Evolutionary conservation across 2,113 vertebrate genomes (phyloP).

Genomic region (Tauraco erythrolophus): DNA sequence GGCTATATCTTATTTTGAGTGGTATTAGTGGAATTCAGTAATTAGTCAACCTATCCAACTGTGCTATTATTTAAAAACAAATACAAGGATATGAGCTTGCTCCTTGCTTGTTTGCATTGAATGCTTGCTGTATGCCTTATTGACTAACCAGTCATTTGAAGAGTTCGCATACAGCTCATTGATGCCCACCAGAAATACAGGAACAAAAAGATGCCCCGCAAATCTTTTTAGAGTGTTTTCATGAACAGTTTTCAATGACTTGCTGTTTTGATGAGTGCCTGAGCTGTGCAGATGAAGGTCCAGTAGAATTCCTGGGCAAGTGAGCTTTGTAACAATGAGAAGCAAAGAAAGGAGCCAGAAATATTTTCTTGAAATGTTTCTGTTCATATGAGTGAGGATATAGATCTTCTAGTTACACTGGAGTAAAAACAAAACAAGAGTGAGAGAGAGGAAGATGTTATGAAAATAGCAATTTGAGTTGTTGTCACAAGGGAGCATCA

Average conservation of each 20-base stretch:
- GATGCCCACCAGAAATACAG: background rate
- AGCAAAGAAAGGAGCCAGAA: background rate
- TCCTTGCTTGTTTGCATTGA: background rate
- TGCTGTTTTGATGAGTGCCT: background rate
- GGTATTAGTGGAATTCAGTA: background rate
- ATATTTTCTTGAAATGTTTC: background rate
- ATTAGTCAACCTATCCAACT: background rate
- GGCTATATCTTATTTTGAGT: background rate
- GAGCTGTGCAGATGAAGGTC: background rate
- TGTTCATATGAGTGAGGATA: background rate
- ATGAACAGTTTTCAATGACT: background rate
- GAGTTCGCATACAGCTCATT: background rate
- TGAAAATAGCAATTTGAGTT: background rate
- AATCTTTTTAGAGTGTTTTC: background rate
- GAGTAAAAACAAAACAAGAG: background rate
- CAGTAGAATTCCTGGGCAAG: background rate
- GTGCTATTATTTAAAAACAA: background rate
- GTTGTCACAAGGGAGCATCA: background rate
- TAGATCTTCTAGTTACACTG: background rate
- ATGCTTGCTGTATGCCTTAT: background rate
- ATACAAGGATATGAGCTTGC: background rate
- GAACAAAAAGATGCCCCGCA: background rate
- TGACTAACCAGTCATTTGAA: background rate
- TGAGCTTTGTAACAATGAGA: background rate
- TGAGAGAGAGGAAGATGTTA: background rate